Conservation (phyloP, 1,140 invertebrate species). For the Ceratina calcarata region DNA sequence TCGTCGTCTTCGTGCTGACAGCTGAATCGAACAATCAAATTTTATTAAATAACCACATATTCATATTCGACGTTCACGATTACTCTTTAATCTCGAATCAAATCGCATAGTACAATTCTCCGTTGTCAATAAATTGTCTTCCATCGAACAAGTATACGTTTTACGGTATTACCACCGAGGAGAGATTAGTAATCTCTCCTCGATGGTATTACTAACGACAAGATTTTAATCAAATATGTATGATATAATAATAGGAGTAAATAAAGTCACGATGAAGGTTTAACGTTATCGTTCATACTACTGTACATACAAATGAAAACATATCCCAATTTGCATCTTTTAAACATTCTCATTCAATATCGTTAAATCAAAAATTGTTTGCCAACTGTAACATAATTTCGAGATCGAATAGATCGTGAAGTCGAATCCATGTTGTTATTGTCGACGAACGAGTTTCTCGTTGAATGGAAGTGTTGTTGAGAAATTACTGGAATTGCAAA, state of each 20-base stretch:
- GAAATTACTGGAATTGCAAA: constrained; percentile 47
- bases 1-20: constrained; percentile 65
- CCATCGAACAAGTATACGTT: too few species aligned
- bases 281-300: too few species aligned
- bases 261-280: too few species aligned
- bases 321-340: too few species aligned
- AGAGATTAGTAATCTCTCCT: too few species aligned
- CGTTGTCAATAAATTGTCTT: too few species aligned
- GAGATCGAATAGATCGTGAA: constrained; percentile 29
- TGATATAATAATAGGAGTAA: too few species aligned
- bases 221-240: too few species aligned
- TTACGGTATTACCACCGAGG: too few species aligned
- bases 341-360: not conserved
- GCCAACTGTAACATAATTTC: not conserved
- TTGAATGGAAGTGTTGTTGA: constrained; percentile 24
- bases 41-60: constrained; percentile 35
- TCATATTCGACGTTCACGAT: constrained; percentile 40
- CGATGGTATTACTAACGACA: too few species aligned
- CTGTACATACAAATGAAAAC: too few species aligned
- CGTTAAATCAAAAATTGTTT: too few species aligned
- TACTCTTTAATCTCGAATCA: constrained; percentile 28
- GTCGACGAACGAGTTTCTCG: constrained; percentile 39
- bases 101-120: not conserved
- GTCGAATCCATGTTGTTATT: constrained; percentile 22
- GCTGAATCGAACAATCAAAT: constrained; percentile 57